Percentiles rank a stretch among this genome's conserved stretches.
These are phyloP conservation scores for Neostethus bicornis DNA, from an alignment of 2,797 vertebrate genomes.

Conservation along the genomic window DNA sequence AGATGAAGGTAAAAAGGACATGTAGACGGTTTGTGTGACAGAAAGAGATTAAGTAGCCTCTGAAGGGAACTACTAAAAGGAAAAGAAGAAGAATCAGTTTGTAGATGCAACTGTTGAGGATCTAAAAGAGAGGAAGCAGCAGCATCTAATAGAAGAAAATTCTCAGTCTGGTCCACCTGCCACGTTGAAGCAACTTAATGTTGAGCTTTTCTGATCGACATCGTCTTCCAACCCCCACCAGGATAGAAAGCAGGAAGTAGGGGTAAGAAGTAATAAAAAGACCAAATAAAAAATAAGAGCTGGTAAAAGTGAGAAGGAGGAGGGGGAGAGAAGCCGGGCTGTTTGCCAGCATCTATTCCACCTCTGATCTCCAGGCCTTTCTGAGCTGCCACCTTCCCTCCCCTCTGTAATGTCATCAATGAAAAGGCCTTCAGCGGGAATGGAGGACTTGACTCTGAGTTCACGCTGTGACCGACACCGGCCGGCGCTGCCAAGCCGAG, in stretches of 20 bases:
- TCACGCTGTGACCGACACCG: conserved; percentile 57
- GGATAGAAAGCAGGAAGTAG: not conserved
- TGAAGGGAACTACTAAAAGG: too few relatives aligned
- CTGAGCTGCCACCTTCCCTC: conserved; percentile 63
- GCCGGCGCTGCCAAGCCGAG: conserved; percentile 63
- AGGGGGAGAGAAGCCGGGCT: conserved; percentile 42
- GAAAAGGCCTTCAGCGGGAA: conserved; percentile 72
- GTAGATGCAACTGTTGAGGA: too few relatives aligned
- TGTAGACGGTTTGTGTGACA: too few relatives aligned
- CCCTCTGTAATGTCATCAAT: conserved; percentile 77
- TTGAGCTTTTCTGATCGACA: too few relatives aligned
- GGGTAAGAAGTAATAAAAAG: conserved; percentile 18
- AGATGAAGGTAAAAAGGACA: too few relatives aligned
- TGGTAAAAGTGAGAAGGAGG: conserved; percentile 7
- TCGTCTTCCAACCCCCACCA: conserved; percentile 40
- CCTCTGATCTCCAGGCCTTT: conserved; percentile 63
- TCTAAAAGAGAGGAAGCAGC: too few relatives aligned
- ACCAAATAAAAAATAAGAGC: conserved; percentile 8
- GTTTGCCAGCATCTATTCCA: conserved; percentile 66
- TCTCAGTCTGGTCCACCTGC: too few relatives aligned
- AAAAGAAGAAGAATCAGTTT: too few relatives aligned
- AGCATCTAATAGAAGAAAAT: too few relatives aligned
- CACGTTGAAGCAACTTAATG: too few relatives aligned
- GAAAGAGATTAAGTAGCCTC: too few relatives aligned
- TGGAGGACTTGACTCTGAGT: conserved; percentile 69